These are phyloP conservation scores for Odontamblyopus rebecca DNA, from an alignment of 2,797 vertebrate species.

Conservation along the genomic window DNA sequence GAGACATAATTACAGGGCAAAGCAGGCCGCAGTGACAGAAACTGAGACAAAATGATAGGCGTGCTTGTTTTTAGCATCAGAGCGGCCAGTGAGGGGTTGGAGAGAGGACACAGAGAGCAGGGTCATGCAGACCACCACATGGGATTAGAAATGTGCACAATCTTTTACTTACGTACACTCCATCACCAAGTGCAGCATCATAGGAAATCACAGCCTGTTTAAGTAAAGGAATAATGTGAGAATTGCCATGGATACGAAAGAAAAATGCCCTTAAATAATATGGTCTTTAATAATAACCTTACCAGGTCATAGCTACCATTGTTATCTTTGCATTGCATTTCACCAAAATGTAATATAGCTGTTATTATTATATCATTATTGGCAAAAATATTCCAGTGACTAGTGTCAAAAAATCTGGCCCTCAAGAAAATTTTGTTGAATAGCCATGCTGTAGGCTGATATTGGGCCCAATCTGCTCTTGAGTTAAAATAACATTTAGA, in stretches of 20 bases:
- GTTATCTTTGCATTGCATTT: too few species aligned
- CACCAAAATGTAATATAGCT: too few species aligned
- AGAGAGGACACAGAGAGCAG: conserved; percentile 7
- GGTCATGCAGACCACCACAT: conserved; percentile 15
- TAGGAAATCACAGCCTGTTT: background rate
- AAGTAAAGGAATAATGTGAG: background rate
- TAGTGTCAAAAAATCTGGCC: too few species aligned
- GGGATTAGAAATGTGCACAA: conserved; percentile 32
- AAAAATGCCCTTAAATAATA: background rate
- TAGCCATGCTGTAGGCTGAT: too few species aligned
- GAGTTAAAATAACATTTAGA: too few species aligned
- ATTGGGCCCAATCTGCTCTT: too few species aligned
- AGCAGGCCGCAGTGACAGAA: conserved; percentile 52
- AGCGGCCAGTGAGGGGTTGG: conserved; percentile 20
- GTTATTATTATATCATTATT: too few species aligned
- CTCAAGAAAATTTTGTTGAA: too few species aligned
- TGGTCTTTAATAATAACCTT: too few species aligned
- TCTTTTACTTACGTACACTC: background rate
- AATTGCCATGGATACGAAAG: background rate
- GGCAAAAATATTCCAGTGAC: too few species aligned
- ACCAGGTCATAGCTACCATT: too few species aligned
- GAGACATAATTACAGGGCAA: conserved; percentile 66
- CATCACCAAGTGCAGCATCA: background rate
- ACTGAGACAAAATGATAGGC: conserved; percentile 53
- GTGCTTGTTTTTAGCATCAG: conserved; percentile 32